Conservation (phyloP, 2,797 vertebrate genomes). For the Centropyge bicolor region DNA sequence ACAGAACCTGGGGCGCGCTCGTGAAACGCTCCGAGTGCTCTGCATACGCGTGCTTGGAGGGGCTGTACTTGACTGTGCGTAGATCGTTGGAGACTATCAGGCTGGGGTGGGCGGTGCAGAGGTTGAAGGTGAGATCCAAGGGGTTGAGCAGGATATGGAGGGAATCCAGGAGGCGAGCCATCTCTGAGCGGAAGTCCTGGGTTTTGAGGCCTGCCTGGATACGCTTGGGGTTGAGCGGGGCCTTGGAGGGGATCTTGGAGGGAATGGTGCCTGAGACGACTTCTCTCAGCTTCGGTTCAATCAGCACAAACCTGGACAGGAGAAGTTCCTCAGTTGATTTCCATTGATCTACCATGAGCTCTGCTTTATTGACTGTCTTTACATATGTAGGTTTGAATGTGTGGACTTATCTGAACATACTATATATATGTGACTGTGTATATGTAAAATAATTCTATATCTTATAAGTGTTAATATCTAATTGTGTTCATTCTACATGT, state of each 20-base stretch:
- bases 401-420: not conserved
- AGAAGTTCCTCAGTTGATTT: slow-evolving; percentile 19
- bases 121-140: slow-evolving; percentile 80
- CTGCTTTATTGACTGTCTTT: slow-evolving; percentile 1
- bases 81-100: slow-evolving; percentile 79
- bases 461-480: not conserved
- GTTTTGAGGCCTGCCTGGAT: slow-evolving; percentile 74
- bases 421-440: not conserved
- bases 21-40: slow-evolving; percentile 80
- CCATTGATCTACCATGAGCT: not conserved
- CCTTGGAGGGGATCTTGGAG: slow-evolving; percentile 47
- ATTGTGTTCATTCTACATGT: not conserved
- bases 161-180: slow-evolving; percentile 72
- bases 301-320: slow-evolving; percentile 66
- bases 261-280: slow-evolving; percentile 43
- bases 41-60: slow-evolving; percentile 56
- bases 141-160: slow-evolving; percentile 80
- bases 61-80: slow-evolving; percentile 75
- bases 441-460: not conserved
- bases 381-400: not conserved
- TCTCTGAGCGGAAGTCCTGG: slow-evolving; percentile 77
- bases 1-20: slow-evolving; percentile 76
- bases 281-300: slow-evolving; percentile 73
- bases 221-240: slow-evolving; percentile 62
- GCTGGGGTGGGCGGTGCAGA: slow-evolving; percentile 69